Evolutionary conservation across 2,113 vertebrate genomes (phyloP).

Genomic region (Isichthys henryi): DNA sequence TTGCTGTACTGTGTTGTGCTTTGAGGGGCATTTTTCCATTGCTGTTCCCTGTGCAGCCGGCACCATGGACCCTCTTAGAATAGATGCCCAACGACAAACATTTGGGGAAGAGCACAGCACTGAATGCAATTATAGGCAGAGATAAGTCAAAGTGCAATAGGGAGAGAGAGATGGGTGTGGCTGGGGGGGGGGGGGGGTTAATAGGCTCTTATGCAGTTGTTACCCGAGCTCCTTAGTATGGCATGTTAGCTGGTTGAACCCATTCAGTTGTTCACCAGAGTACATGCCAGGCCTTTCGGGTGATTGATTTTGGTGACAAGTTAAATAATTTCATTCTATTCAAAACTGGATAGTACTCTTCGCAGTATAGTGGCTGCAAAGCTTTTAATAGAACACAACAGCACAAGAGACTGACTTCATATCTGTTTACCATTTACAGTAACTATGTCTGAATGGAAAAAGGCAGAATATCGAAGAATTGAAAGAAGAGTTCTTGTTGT

Average conservation of each 20-base stretch:
- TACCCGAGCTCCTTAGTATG: background rate
- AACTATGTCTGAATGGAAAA: background rate
- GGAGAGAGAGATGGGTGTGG: background rate
- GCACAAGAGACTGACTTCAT: background rate
- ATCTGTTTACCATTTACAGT: background rate
- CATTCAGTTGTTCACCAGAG: background rate
- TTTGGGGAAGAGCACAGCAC: background rate
- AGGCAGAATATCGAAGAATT: background rate
- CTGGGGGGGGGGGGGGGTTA: background rate
- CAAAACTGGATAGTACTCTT: background rate
- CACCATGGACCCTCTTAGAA: background rate
- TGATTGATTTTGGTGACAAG: background rate
- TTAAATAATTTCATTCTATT: background rate
- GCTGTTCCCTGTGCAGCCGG: no score
- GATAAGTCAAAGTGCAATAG: background rate
- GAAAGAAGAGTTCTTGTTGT: background rate
- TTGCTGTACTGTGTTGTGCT: background rate
- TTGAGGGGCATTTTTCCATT: background rate
- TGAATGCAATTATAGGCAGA: constrained; percentile 1
- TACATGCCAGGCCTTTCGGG: background rate
- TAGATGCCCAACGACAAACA: background rate
- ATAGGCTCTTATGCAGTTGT: background rate
- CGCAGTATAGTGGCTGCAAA: background rate
- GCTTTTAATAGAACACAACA: background rate
- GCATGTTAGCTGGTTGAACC: background rate